Evolutionary conservation across 2,888 invertebrate species (phyloP).

Genomic region (Vesta saturnalis): DNA sequence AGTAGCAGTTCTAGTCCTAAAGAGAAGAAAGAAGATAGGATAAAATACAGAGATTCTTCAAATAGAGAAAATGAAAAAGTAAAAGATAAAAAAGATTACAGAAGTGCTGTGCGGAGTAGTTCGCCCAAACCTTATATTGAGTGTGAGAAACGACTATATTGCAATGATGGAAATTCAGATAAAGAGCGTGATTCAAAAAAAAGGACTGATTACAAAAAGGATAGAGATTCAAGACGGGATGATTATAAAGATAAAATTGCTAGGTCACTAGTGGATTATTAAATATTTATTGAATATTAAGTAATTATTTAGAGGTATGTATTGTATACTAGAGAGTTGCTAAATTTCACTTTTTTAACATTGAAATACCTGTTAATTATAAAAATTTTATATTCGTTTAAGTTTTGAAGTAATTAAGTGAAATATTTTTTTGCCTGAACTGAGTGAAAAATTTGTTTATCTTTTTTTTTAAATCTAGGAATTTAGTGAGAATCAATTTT

Average conservation of each 20-base stretch:
- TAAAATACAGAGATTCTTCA: slow-evolving; percentile 37
- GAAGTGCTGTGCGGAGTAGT: slow-evolving; percentile 30
- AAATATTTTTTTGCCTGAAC: too few species aligned
- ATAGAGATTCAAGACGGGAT: slow-evolving; percentile 55
- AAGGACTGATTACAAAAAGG: slow-evolving; percentile 46
- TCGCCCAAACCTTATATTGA: slow-evolving; percentile 41
- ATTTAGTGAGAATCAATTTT: too few species aligned
- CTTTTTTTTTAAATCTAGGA: too few species aligned
- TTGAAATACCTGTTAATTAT: background rate
- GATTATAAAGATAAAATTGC: slow-evolving; percentile 52
- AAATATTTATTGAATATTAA: slow-evolving; percentile 17
- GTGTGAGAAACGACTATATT: slow-evolving; percentile 36
- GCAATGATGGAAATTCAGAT: slow-evolving; percentile 46
- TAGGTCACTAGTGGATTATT: slow-evolving; percentile 54
- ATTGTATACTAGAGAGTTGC: background rate
- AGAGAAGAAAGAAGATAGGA: slow-evolving; percentile 38
- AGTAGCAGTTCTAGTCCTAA: slow-evolving; percentile 47
- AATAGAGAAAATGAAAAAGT: slow-evolving; percentile 29
- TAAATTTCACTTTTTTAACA: background rate
- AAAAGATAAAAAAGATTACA: slow-evolving; percentile 35
- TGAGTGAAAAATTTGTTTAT: too few species aligned
- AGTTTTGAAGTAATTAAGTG: too few species aligned
- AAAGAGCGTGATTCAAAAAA: slow-evolving; percentile 45
- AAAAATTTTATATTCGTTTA: background rate
- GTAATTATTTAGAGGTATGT: background rate